phyloP scores from a whole-genome alignment of 2,113 vertebrate species.

The Myotis brandtii region DNA sequence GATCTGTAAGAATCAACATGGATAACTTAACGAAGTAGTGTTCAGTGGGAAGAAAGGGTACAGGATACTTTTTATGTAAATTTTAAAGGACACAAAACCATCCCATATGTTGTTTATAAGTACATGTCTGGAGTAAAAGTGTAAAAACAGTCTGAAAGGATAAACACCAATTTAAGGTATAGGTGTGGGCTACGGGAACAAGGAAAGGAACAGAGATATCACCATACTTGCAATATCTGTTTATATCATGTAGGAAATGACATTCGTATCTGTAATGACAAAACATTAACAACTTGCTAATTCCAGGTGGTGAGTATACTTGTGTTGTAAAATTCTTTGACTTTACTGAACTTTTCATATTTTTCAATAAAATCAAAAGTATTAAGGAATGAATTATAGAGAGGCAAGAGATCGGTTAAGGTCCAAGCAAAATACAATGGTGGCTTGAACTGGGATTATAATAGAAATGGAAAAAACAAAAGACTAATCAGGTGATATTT shows the following conservation, averaged over 20 bases:
- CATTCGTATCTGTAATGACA: background rate
- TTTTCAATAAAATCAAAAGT: conserved; percentile 47
- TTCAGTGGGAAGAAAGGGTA: background rate
- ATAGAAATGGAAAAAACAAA: background rate
- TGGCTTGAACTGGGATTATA: background rate
- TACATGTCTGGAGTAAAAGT: background rate
- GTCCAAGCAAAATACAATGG: background rate
- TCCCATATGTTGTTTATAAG: background rate
- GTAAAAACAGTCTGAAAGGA: background rate
- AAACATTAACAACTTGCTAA: conserved; percentile 32
- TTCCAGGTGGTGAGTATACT: background rate
- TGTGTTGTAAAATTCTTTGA: conserved; percentile 9
- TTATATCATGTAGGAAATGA: background rate
- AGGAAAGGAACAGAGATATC: background rate
- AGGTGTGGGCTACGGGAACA: background rate
- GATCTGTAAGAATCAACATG: conserved; percentile 18
- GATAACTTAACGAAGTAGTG: background rate
- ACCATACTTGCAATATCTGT: background rate
- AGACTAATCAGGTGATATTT: background rate
- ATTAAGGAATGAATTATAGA: conserved; percentile 44
- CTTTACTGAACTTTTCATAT: conserved; percentile 38
- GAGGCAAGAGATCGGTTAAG: conserved; percentile 4
- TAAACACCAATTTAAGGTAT: conserved; percentile 35
- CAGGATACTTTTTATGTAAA: background rate
- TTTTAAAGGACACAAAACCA: background rate